Percentiles rank a stretch among this genome's conserved stretches.
Conservation (phyloP, 2,888 invertebrate genomes). For the Atrina japonica region DNA sequence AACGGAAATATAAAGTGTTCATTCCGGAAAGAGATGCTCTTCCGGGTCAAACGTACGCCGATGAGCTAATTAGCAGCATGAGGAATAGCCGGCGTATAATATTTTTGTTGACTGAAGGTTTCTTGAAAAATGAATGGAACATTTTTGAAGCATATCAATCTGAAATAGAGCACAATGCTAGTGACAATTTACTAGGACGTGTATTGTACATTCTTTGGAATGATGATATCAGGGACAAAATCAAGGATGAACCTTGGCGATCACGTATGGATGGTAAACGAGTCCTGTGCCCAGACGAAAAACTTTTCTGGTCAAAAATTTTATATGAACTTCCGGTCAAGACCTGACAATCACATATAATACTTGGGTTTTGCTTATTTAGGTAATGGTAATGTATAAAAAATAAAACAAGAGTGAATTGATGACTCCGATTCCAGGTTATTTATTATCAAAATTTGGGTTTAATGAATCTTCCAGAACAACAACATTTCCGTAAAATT, state of each 20-base stretch:
- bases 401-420: too few relatives aligned
- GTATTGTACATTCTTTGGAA: slow-evolving; percentile 44
- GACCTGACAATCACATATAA: too few relatives aligned
- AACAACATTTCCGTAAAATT: too few relatives aligned
- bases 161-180: slow-evolving; percentile 42
- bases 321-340: slow-evolving; percentile 60
- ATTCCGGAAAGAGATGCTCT: slow-evolving; percentile 44
- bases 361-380: too few relatives aligned
- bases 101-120: slow-evolving; percentile 48
- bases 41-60: slow-evolving; percentile 30
- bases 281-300: slow-evolving; percentile 47
- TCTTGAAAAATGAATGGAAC: slow-evolving; percentile 43
- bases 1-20: slow-evolving; percentile 46
- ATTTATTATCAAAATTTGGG: too few relatives aligned
- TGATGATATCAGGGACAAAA: slow-evolving; percentile 14
- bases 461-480: too few relatives aligned
- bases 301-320: slow-evolving; percentile 56
- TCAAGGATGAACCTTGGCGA: slow-evolving; percentile 55
- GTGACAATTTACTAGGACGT: slow-evolving; percentile 27
- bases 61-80: slow-evolving; percentile 42
- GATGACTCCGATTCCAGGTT: too few relatives aligned
- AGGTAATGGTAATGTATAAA: too few relatives aligned
- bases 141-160: slow-evolving; percentile 47
- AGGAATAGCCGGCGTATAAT: slow-evolving; percentile 46
- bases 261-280: slow-evolving; percentile 46